phyloP scores from a whole-genome alignment of 2,113 vertebrate genomes.

The Syngnathus typhle region DNA sequence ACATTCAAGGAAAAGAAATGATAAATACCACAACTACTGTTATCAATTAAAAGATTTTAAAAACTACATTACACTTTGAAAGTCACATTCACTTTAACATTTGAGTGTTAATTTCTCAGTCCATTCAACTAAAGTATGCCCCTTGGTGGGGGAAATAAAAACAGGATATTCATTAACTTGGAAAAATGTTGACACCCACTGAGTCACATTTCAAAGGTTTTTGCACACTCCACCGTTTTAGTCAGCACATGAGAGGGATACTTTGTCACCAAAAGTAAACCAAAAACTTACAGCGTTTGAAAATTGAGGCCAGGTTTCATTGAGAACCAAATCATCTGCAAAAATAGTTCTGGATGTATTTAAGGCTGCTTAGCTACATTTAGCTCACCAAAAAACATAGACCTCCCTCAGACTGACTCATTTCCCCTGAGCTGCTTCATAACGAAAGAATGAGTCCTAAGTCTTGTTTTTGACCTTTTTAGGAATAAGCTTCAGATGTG shows the following conservation, averaged over 20 bases:
- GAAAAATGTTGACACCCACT: not conserved
- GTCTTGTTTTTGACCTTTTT: conserved; percentile 63
- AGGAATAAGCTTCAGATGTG: conserved; percentile 62
- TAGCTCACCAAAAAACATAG: conserved; percentile 23
- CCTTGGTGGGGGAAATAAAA: not conserved
- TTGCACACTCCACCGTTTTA: not conserved
- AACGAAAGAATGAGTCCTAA: conserved; percentile 61
- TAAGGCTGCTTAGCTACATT: conserved; percentile 33
- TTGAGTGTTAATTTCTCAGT: not conserved
- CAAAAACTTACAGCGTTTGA: not conserved
- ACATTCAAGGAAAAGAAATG: not conserved
- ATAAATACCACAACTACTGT: no score
- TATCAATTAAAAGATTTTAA: no score
- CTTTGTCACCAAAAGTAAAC: conserved; percentile 6
- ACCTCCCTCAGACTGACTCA: conserved; percentile 33
- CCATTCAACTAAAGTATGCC: not conserved
- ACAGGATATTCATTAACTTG: not conserved
- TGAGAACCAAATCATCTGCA: not conserved
- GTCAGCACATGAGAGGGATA: conserved; percentile 10
- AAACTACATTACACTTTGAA: not conserved
- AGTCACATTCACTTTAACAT: not conserved
- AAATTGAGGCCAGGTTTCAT: not conserved
- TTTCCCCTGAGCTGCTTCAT: conserved; percentile 47
- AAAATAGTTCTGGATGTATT: conserved; percentile 37
- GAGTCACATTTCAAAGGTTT: not conserved